Conservation (phyloP, 2,888 invertebrate species). For the Augochlorella aurata region DNA sequence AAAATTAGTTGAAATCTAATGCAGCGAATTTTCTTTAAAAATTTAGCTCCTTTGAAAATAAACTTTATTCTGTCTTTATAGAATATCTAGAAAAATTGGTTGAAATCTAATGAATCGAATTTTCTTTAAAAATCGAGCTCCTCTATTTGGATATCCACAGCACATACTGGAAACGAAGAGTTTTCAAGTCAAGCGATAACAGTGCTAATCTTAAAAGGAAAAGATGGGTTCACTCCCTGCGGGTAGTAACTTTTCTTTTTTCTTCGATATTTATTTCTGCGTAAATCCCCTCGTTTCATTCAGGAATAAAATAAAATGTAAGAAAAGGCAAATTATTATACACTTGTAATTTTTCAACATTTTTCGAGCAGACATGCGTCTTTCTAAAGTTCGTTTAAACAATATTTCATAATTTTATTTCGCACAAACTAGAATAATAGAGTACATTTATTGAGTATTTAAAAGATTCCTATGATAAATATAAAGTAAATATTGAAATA, state of each 20-base stretch:
- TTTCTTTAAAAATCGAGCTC: not conserved
- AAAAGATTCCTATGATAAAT: not conserved
- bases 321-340: not conserved
- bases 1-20: not conserved
- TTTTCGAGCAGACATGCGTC: not conserved
- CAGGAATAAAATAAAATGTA: not conserved
- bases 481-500: too few relatives aligned
- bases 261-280: not conserved
- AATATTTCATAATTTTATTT: not conserved
- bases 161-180: too few relatives aligned
- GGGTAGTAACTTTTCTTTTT: not conserved
- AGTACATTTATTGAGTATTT: not conserved
- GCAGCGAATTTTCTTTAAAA: too few relatives aligned
- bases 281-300: not conserved
- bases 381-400: not conserved
- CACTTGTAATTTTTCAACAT: not conserved
- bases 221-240: not conserved
- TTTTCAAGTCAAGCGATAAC: not conserved
- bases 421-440: not conserved
- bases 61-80: too few relatives aligned
- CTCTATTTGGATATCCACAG: not conserved
- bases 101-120: not conserved
- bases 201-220: not conserved
- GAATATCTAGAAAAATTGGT: not conserved
- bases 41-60: too few relatives aligned